These are phyloP conservation scores for Cryptocephalus primarius DNA, from an alignment of 2,888 invertebrate species.

Conservation along the genomic window DNA sequence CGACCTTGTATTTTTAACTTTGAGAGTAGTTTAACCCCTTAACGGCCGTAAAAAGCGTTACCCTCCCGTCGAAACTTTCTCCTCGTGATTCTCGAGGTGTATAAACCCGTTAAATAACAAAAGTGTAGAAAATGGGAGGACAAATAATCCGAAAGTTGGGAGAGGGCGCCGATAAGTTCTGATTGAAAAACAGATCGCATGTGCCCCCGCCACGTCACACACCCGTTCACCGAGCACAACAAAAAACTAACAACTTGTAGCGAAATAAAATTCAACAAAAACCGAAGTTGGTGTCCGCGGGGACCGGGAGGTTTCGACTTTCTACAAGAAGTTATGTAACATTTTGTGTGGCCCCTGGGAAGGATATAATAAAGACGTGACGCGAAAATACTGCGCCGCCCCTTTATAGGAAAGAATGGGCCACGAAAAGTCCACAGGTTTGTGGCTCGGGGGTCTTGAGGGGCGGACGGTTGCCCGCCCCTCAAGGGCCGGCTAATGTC, in stretches of 20 bases:
- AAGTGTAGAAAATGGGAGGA: too few relatives aligned
- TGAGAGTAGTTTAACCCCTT: too few relatives aligned
- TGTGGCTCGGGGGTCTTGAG: conserved; percentile 16
- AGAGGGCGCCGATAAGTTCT: too few relatives aligned
- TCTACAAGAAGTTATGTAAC: conserved; percentile 41
- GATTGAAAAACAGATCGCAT: too few relatives aligned
- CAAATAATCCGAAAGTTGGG: too few relatives aligned
- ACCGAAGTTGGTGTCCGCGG: conserved; percentile 25
- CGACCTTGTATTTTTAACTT: too few relatives aligned
- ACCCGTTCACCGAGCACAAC: too few relatives aligned
- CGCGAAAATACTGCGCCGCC: conserved; percentile 33
- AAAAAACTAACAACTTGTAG: conserved; percentile 2
- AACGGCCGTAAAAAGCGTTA: too few relatives aligned
- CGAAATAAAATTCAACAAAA: conserved; percentile 30
- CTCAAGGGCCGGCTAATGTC: conserved; percentile 26
- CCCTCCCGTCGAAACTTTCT: too few relatives aligned
- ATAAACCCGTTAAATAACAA: too few relatives aligned
- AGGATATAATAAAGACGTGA: conserved; percentile 41
- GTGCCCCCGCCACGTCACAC: too few relatives aligned
- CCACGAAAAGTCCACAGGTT: conserved; percentile 18
- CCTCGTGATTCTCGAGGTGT: too few relatives aligned
- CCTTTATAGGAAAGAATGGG: conserved; percentile 36
- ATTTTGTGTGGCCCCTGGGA: conserved; percentile 37
- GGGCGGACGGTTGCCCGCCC: conserved; percentile 14
- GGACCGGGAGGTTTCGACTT: conserved; percentile 32